These are phyloP conservation scores for Rhysida immarginata DNA, from an alignment of 1,140 invertebrate genomes.

Conservation along the genomic window DNA sequence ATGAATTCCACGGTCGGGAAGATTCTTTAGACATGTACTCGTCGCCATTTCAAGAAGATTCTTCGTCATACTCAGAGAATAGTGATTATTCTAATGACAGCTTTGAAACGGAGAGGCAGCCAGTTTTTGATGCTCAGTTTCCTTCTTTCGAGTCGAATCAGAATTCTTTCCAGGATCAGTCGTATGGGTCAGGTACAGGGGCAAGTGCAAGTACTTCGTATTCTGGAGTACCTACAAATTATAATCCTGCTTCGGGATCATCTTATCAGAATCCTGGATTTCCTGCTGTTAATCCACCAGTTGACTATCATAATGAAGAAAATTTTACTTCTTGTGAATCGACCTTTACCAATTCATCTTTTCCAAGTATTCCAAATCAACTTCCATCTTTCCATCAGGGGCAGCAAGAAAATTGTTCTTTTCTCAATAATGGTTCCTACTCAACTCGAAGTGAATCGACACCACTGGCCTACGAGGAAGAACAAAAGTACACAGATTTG, in stretches of 20 bases:
- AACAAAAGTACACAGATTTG: conserved; percentile 20
- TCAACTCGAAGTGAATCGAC: background rate
- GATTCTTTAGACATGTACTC: conserved; percentile 47
- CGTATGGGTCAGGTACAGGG: background rate
- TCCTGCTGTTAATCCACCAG: background rate
- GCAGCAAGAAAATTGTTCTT: no score
- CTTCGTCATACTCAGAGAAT: conserved; percentile 40
- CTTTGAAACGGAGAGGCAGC: background rate
- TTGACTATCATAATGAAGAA: background rate
- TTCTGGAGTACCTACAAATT: background rate
- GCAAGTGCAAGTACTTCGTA: background rate
- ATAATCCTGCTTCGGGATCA: background rate
- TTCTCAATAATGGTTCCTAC: background rate
- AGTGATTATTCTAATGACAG: conserved; percentile 27
- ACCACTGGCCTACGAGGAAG: conserved; percentile 1
- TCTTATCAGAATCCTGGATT: background rate
- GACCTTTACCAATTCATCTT: background rate
- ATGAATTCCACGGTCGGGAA: conserved; percentile 38
- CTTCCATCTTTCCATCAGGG: no score
- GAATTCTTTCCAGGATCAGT: background rate
- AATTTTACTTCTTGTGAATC: background rate
- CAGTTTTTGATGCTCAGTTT: background rate
- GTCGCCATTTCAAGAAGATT: conserved; percentile 41
- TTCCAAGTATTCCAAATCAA: no score
- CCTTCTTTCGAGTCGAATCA: background rate